Base-by-base conservation (phyloP, 2,888 invertebrate genomes). In the Schrankia costaestrigalis region DNA sequence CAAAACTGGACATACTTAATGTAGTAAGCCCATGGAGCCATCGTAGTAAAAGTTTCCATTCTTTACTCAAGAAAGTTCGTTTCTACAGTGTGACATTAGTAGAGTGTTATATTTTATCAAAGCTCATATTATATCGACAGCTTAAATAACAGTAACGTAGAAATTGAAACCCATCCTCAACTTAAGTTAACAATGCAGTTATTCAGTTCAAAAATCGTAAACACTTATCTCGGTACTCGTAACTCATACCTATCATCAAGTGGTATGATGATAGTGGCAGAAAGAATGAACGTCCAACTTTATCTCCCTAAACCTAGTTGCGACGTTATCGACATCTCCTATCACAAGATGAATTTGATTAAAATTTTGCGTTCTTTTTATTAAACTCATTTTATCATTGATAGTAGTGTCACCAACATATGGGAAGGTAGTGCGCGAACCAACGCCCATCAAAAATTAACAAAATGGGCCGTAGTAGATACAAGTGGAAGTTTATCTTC, bases 401-500 rank as follows among this genome's bases (percentile, higher is more conserved):
- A 43, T 40, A 26, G 61, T 51, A 38, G 38, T 39, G 61, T 54
- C 48, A 26, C 47, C 38, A 39, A 58, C 68, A 55, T 48, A 66
- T 76, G 74, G 61, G 45, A 53, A 52, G 41, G 45, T 44, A 35
- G 51, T 55, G 25, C 46, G 51, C 52, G 47, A 47, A 41, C 44
- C 35, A 48, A 45, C 56, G 56, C 63, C 63, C 63, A 61, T 59
- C 57, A 51, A 34, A 25, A 8, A 21, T 15, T 21, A 13, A 14
- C 23, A 40, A 77, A 73, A 82, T 83, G 83, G 73, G 52, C 50
- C 59, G 73, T 67, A 63, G 55, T 28, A 74, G 65, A 48, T 58
- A 59, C 23, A 74, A 74, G 51, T 77, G 78, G 71, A 68, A 65
- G 46, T 61, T 63, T 11, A 34, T 59, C 31, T 44, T 76, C 12